Base-by-base conservation (phyloP, 2,797 vertebrate species). In the Sardinella longiceps region DNA sequence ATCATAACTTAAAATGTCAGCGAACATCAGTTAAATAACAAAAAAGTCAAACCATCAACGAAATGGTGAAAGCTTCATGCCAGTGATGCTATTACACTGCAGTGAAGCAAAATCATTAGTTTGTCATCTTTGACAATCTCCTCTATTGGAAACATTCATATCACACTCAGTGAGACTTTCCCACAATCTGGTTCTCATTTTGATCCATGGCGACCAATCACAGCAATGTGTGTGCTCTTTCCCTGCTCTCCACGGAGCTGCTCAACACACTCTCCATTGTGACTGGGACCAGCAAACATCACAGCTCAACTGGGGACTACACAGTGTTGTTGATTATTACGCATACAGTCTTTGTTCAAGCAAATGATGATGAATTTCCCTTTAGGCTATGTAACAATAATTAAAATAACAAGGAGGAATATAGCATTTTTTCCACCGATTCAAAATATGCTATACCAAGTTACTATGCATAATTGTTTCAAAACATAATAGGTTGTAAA, bases 141-240 rank as follows among this genome's bases (percentile, higher is more conserved):
- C 7, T 20, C 20, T 15, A 77, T 39, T 77, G 37, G 15, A 77
- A 37, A 77, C 37, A 74, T 74, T 77, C 33, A 77, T 23, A 39
- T 77, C 7, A 43, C 33, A 77, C 7, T 23, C 15, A 6, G 66
- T 37, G 70, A 77, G 70, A 23, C 11, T 77, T 77, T 43, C 33
- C 37, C 7, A 10, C 33, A 77, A 77, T 77, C 70, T 77, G 70
- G 39, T 77, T 39, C 37, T 77, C 37, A 77, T 77, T 43, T 77
- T 43, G 70, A 37, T 20, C 33, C 70, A 77, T 20, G 70, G 28
- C 30, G 4, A 5, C 70, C 70, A 77, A 77, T 43, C 37, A 7
- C 18, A 37, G 33, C 37, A 23, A 9, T 3, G 30, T 18, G 63
- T 15, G 30, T 11, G 2, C 33, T 70, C 60, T 15, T 5, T 33